These are phyloP conservation scores for Hylaeus anthracinus DNA, from an alignment of 1,140 invertebrate genomes.

Conservation along the genomic window DNA sequence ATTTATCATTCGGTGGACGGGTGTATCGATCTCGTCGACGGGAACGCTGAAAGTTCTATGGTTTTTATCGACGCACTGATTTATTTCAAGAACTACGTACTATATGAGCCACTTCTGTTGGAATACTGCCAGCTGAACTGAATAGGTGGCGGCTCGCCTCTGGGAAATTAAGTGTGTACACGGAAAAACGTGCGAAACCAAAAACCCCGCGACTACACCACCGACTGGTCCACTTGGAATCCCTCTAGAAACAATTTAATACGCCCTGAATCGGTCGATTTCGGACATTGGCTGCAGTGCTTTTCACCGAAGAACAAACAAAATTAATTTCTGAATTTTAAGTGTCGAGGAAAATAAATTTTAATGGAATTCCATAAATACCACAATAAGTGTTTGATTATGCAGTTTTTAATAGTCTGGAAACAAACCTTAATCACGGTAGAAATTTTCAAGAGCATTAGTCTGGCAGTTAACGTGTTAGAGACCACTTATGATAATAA, in stretches of 20 bases:
- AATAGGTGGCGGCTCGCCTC: slow-evolving; percentile 50
- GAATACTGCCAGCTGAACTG: slow-evolving; percentile 50
- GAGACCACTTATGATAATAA: too few species aligned
- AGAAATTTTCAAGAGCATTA: too few species aligned
- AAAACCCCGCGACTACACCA: slow-evolving; percentile 41
- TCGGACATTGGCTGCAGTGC: neutral
- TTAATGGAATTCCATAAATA: too few species aligned
- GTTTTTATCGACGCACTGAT: slow-evolving; percentile 50
- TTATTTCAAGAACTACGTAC: slow-evolving; percentile 49
- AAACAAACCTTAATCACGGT: too few species aligned
- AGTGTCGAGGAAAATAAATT: too few species aligned
- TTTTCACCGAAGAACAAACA: too few species aligned
- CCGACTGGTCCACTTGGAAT: neutral
- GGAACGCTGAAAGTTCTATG: slow-evolving; percentile 16
- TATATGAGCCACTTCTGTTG: slow-evolving; percentile 43
- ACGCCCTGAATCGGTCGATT: neutral
- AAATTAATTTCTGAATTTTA: too few species aligned
- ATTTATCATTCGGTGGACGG: slow-evolving; percentile 24
- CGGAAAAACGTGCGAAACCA: slow-evolving; percentile 52
- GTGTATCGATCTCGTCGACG: slow-evolving; percentile 38
- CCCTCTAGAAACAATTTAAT: neutral
- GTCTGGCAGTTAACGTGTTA: too few species aligned
- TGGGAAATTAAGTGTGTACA: slow-evolving; percentile 58
- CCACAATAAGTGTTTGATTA: too few species aligned
- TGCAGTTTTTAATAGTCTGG: too few species aligned